Evolutionary conservation across 2,888 invertebrate species (phyloP).

Genomic region (Ditula angustiorana): DNA sequence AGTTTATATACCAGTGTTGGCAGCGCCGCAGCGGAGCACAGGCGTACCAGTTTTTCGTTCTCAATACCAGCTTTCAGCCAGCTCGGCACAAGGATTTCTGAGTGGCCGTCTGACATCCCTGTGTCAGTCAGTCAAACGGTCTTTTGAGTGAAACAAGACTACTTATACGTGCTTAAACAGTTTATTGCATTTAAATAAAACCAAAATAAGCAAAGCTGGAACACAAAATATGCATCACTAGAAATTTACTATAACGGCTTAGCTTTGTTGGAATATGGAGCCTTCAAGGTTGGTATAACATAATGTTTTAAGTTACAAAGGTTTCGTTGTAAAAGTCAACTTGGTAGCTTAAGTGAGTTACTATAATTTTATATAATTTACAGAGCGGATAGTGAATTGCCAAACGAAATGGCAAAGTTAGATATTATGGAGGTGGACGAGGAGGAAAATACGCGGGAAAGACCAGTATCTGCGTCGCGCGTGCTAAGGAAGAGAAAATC

Average conservation of each 20-base stretch:
- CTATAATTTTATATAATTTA: slow-evolving; percentile 42
- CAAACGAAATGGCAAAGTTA: slow-evolving; percentile 78
- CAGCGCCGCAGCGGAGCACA: too few species aligned
- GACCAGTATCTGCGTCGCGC: slow-evolving; percentile 58
- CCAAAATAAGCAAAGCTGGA: neutral
- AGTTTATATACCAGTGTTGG: too few species aligned
- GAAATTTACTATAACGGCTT: neutral
- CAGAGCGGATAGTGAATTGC: slow-evolving; percentile 73
- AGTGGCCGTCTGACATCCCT: too few species aligned
- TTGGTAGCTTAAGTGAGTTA: neutral
- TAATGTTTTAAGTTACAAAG: neutral
- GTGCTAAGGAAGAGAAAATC: slow-evolving; percentile 75
- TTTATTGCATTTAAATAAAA: too few species aligned
- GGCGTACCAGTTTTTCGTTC: too few species aligned
- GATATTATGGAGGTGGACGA: slow-evolving; percentile 77
- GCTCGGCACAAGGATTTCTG: too few species aligned
- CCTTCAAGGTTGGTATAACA: slow-evolving; percentile 8
- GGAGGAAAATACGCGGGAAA: slow-evolving; percentile 47
- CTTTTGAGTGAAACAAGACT: neutral
- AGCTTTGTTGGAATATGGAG: slow-evolving; percentile 2
- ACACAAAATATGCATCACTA: neutral
- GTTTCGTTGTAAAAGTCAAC: slow-evolving; percentile 6
- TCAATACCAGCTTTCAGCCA: too few species aligned
- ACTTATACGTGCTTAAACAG: too few species aligned
- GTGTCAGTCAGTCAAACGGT: slow-evolving; percentile 5